These are phyloP conservation scores for Myopa tessellatipennis DNA, from an alignment of 2,888 invertebrate species.

Conservation along the genomic window DNA sequence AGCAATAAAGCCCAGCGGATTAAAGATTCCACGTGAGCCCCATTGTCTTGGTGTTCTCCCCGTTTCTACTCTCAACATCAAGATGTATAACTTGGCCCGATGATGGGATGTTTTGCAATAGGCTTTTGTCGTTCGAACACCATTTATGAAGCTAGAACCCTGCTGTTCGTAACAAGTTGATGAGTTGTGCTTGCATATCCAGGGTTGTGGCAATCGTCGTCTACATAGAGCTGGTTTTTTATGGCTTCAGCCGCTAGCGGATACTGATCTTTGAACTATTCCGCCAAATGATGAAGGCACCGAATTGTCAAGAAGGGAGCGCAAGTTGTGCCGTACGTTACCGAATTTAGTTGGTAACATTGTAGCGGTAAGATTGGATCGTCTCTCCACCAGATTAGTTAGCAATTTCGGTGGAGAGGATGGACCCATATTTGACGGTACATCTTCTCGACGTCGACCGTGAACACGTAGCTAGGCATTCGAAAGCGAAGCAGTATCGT, in stretches of 20 bases:
- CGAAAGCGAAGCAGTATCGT: too few relatives aligned
- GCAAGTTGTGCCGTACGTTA: too few relatives aligned
- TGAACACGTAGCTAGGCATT: too few relatives aligned
- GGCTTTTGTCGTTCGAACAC: conserved; percentile 21
- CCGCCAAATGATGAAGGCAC: conserved; percentile 8
- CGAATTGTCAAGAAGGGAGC: conserved; percentile 12
- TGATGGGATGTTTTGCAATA: conserved; percentile 15
- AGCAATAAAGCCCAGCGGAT: not conserved
- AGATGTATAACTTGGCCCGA: conserved; percentile 13
- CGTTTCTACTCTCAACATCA: conserved; percentile 5
- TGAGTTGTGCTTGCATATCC: conserved; percentile 30
- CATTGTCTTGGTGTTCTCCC: conserved; percentile 14
- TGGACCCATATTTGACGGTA: too few relatives aligned
- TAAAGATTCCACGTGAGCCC: conserved; percentile 33
- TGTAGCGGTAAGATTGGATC: too few relatives aligned
- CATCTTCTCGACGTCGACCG: too few relatives aligned
- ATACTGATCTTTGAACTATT: not conserved
- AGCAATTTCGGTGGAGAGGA: too few relatives aligned
- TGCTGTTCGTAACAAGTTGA: conserved; percentile 16
- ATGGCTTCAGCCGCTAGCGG: conserved; percentile 16
- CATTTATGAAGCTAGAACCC: conserved; percentile 25
- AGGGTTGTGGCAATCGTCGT: conserved; percentile 30
- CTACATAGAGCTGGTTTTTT: conserved; percentile 37
- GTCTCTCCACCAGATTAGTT: too few relatives aligned
- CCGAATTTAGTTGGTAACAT: too few relatives aligned